These are phyloP conservation scores for Eclectus roratus DNA, from an alignment of 2,113 vertebrate species.

Conservation along the genomic window DNA sequence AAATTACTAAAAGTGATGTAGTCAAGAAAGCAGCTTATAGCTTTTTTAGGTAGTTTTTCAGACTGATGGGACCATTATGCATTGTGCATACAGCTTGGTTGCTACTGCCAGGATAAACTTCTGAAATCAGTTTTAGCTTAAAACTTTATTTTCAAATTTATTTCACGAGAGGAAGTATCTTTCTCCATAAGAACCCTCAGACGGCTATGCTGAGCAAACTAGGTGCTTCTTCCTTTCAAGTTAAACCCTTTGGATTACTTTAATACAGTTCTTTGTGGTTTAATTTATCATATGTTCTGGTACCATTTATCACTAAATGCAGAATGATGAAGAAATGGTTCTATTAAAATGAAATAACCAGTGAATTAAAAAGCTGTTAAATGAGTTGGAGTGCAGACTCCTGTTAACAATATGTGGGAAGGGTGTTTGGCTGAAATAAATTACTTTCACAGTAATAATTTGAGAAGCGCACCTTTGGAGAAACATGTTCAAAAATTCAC, in stretches of 20 bases:
- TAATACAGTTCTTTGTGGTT: conserved; percentile 73
- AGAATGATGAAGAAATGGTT: conserved; percentile 83
- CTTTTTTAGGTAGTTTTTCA: neutral
- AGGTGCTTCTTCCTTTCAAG: conserved; percentile 73
- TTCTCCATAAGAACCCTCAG: conserved; percentile 51
- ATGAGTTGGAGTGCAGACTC: conserved; percentile 75
- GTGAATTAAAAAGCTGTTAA: conserved; percentile 82
- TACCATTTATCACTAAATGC: conserved; percentile 84
- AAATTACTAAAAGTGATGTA: conserved; percentile 38
- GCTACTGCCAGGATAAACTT: conserved; percentile 26
- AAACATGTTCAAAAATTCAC: conserved; percentile 77
- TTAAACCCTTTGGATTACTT: conserved; percentile 76
- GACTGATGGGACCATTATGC: neutral
- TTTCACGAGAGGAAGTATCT: conserved; percentile 54
- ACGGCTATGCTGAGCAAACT: conserved; percentile 57
- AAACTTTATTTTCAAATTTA: conserved; percentile 67
- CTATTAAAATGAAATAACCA: conserved; percentile 82
- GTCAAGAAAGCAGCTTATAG: conserved; percentile 46
- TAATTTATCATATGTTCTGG: conserved; percentile 82
- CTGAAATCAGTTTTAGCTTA: conserved; percentile 47
- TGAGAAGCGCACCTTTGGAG: conserved; percentile 76
- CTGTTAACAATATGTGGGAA: conserved; percentile 77
- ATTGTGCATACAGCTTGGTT: neutral
- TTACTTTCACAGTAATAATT: conserved; percentile 77
- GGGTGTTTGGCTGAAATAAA: conserved; percentile 80